phyloP scores from a whole-genome alignment of 2,888 invertebrate species.

The Drosophila histrio region DNA sequence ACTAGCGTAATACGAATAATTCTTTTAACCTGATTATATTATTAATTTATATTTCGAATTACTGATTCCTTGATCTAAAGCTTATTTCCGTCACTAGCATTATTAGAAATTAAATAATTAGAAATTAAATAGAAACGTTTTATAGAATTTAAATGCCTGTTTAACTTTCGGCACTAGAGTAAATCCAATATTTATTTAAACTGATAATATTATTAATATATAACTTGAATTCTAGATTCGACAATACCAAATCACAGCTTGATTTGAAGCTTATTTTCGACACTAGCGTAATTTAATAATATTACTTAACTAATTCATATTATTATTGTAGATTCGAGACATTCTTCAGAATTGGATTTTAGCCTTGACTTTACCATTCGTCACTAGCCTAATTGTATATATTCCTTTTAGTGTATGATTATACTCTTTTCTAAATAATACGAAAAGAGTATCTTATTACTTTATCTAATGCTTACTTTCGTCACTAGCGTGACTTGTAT shows the following conservation, averaged over 20 bases:
- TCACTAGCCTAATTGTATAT: background rate
- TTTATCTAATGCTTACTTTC: background rate
- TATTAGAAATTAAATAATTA: too few species aligned
- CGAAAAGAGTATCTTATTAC: too few species aligned
- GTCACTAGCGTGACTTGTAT: background rate
- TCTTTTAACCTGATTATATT: background rate
- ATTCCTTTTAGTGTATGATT: too few species aligned
- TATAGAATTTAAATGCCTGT: too few species aligned
- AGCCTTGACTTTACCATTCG: too few species aligned
- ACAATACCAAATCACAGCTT: background rate
- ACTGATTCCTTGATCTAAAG: background rate
- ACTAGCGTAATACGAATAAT: background rate
- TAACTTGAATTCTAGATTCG: background rate
- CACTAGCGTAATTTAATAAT: too few species aligned
- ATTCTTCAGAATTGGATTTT: too few species aligned
- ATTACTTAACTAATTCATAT: too few species aligned
- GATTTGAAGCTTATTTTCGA: background rate
- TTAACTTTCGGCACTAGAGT: background rate
- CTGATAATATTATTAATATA: background rate
- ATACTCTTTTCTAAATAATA: too few species aligned
- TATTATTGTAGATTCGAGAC: too few species aligned
- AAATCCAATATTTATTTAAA: background rate
- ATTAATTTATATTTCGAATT: background rate
- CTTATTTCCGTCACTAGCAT: background rate
- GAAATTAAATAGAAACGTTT: too few species aligned